Evolutionary conservation across 2,888 invertebrate species (phyloP).

Genomic region (Meghimatium bilineatum): DNA sequence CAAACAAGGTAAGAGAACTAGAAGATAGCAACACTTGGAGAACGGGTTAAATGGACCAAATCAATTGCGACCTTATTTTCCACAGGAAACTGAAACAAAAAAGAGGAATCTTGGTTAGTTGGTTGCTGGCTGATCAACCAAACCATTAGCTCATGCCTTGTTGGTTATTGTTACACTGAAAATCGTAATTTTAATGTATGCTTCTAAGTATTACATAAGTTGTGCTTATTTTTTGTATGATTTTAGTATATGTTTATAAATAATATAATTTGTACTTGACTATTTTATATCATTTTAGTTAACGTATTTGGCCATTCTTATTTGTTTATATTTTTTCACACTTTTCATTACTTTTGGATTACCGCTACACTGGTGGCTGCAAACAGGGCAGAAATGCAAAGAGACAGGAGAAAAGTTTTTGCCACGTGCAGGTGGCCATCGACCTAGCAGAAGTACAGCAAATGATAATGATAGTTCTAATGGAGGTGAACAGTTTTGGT

Average conservation of each 20-base stretch:
- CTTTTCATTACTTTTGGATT: background rate
- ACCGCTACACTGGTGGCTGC: background rate
- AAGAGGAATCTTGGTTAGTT: too few relatives aligned
- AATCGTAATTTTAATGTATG: too few relatives aligned
- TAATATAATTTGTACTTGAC: too few relatives aligned
- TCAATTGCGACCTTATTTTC: too few relatives aligned
- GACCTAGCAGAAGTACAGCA: constrained; percentile 1
- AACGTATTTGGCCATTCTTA: background rate
- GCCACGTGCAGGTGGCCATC: constrained; percentile 53
- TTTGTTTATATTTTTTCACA: background rate
- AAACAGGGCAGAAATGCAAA: constrained; percentile 68
- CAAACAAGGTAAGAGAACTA: too few relatives aligned
- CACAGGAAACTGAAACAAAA: too few relatives aligned
- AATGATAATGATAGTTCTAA: constrained; percentile 31
- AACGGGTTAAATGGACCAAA: too few relatives aligned
- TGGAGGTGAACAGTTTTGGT: constrained; percentile 27
- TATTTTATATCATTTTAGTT: background rate
- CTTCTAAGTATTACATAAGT: too few relatives aligned
- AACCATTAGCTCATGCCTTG: too few relatives aligned
- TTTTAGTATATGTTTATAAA: background rate
- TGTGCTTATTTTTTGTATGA: background rate
- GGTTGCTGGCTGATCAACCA: too few relatives aligned
- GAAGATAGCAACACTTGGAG: too few relatives aligned
- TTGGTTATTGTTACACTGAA: too few relatives aligned
- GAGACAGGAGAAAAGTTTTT: constrained; percentile 64